phyloP scores from a whole-genome alignment of 2,888 invertebrate species.

The Portevinia maculata region DNA sequence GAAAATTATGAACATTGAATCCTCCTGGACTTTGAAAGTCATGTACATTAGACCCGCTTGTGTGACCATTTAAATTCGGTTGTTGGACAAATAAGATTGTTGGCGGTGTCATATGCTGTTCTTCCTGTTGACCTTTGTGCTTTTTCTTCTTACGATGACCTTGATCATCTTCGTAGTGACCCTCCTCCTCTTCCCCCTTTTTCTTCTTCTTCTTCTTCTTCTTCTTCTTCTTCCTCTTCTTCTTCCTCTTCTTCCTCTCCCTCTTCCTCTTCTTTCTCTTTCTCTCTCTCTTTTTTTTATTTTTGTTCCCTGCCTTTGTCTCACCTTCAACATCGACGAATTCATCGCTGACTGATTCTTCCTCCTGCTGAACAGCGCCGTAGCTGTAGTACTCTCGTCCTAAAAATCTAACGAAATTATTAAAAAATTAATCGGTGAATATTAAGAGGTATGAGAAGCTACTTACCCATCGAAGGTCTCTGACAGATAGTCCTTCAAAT shows the following conservation, averaged over 20 bases:
- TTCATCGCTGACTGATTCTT: conserved; percentile 79
- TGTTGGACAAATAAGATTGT: conserved; percentile 79
- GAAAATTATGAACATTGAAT: conserved; percentile 28
- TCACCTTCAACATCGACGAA: conserved; percentile 79
- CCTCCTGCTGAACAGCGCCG: conserved; percentile 64
- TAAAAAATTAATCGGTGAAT: conserved; percentile 22
- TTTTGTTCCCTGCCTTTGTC: conserved; percentile 75
- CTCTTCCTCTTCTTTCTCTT: conserved; percentile 70
- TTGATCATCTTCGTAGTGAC: conserved; percentile 24
- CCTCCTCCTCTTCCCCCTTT: conserved; percentile 22
- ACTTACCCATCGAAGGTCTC: conserved; percentile 82
- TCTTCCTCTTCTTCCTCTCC: conserved; percentile 60
- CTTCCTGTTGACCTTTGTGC: conserved; percentile 63
- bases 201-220: conserved; percentile 42
- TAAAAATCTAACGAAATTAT: conserved; percentile 77
- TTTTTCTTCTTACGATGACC: conserved; percentile 75
- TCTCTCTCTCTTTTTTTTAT: conserved; percentile 77
- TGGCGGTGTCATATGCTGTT: conserved; percentile 76
- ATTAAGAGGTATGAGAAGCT: not conserved
- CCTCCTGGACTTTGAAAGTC: conserved; percentile 21
- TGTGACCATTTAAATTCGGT: conserved; percentile 31
- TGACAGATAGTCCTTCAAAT: conserved; percentile 80
- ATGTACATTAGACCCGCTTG: conserved; percentile 29
- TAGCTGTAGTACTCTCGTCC: conserved; percentile 80
- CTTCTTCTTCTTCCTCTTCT: conserved; percentile 50